Evolutionary conservation across 2,888 invertebrate species (phyloP).

Genomic region (Lumbricus terrestris): DNA sequence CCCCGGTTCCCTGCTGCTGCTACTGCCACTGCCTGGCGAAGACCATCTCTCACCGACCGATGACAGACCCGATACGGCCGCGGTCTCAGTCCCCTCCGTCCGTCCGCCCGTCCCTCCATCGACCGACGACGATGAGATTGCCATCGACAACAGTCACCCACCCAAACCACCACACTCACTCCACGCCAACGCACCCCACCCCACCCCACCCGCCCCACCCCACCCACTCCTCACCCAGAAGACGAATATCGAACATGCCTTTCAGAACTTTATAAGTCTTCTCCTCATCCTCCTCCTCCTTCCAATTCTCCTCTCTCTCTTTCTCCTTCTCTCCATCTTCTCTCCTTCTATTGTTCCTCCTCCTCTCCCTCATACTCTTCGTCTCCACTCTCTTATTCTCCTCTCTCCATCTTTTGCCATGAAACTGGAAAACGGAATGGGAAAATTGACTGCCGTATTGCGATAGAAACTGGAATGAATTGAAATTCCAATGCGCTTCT

Average conservation of each 20-base stretch:
- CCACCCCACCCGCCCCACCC: neutral
- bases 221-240: neutral
- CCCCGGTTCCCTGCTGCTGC: neutral
- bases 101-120: neutral
- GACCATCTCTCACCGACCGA: slow-evolving; percentile 15
- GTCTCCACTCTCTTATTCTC: neutral
- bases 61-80: slow-evolving; percentile 14
- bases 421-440: neutral
- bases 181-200: neutral
- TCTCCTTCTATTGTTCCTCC: too few relatives aligned
- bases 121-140: neutral
- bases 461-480: neutral
- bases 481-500: neutral
- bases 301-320: neutral
- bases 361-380: neutral
- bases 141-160: neutral
- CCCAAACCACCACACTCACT: neutral
- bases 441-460: neutral
- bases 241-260: neutral
- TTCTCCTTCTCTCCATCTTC: neutral
- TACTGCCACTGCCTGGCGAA: too few relatives aligned
- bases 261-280: neutral
- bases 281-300: neutral
- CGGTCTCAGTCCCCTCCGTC: neutral
- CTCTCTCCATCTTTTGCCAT: neutral